These are phyloP conservation scores for Bimastos eiseni DNA, from an alignment of 2,888 invertebrate species.

Conservation along the genomic window DNA sequence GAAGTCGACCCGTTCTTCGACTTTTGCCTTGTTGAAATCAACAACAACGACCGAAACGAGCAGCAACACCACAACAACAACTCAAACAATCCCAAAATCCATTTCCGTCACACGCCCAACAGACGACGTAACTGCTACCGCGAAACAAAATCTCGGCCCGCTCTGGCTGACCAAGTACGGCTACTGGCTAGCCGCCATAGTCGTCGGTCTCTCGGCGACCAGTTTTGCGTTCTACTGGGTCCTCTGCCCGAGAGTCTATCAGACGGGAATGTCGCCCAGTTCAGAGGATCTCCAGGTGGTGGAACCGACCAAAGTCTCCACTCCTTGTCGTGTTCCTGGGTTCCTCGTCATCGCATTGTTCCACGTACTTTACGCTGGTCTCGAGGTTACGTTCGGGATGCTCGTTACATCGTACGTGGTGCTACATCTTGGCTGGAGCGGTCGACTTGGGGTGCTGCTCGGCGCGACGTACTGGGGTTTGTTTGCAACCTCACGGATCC, in stretches of 20 bases:
- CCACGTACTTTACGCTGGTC: constrained; percentile 1
- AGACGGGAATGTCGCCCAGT: not conserved
- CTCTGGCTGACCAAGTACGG: not conserved
- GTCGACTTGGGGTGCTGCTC: not conserved
- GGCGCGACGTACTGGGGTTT: not conserved
- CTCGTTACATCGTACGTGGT: not conserved
- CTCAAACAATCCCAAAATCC: not conserved
- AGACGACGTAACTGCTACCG: not conserved
- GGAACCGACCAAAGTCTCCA: not conserved
- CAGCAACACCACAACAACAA: not conserved
- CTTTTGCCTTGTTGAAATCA: not conserved
- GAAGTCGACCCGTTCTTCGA: not conserved
- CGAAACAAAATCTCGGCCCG: not conserved
- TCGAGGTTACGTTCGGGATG: not conserved
- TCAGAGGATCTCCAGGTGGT: not conserved
- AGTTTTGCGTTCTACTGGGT: constrained; percentile 17
- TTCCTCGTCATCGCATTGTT: not conserved
- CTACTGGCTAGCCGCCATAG: not conserved
- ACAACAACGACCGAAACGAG: not conserved
- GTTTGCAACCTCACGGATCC: not conserved
- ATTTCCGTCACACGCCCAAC: not conserved
- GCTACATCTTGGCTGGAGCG: not conserved
- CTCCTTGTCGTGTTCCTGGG: not conserved
- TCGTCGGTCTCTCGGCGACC: not conserved
- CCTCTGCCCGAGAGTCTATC: constrained; percentile 13